Base-by-base conservation (phyloP, 53 echinoderm and acorn worm species). In the Luidia sarsii region DNA sequence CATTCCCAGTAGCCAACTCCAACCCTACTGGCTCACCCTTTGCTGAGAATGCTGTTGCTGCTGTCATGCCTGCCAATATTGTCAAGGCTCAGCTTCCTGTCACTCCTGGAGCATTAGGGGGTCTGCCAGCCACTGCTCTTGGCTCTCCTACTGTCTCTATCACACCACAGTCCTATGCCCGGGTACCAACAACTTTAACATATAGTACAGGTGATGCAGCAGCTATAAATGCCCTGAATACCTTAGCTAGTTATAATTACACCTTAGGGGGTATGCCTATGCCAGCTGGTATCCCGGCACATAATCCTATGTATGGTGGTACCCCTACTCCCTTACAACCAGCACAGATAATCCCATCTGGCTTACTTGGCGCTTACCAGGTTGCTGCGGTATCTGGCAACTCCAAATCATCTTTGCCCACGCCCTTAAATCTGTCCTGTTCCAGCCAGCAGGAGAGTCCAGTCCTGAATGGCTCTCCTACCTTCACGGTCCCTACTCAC, bases 21-120 rank as follows among this genome's bases (percentile, higher is more conserved):
- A 96, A 93, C 62, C 97, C 97, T 61, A 96, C 97, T 6, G 97
- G 97, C 15, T 96, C 97, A 13, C 97, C 97, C 3, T 96, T 96
- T 67, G 97, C 97, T 10, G 97, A 94, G 39, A 75, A 88, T 25
- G 88, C 84, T 35, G 80, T 86, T 19, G 88, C 94, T n/a, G 90
- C 90, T n/a, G 88, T 83, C 20, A 67, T 90, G 51, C 90, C 94
- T 43, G 59, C 80, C 87, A 84, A 71, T 48, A 30, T 92, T 68
- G 92, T 89, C n/a, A 89, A 83, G 50, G 88, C 88, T 30, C 95
- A 87, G 48, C 53, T 85, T 35, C 90, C 88, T 59, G 63, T 90
- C n/a, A 56, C 86, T 49, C 80, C 92, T 33, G 85, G 81, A 39
- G 85, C 81, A 25, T 71, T 85, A 15, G 69, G 81, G 33, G 81